These are phyloP conservation scores for Diadromus collaris DNA, from an alignment of 2,888 invertebrate genomes.

Conservation along the genomic window DNA sequence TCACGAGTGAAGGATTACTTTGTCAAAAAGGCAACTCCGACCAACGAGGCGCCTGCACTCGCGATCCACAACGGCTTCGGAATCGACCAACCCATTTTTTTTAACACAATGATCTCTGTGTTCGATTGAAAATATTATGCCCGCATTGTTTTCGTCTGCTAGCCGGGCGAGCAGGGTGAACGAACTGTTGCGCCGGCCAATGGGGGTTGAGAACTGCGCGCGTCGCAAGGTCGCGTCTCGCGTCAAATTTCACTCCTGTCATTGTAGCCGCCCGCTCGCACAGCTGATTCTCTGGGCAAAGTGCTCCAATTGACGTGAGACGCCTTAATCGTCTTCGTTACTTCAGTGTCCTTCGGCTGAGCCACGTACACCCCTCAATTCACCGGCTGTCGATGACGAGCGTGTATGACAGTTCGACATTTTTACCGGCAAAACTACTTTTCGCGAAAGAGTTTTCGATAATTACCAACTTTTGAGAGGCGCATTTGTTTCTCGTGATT, in stretches of 20 bases:
- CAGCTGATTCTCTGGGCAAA: conserved; percentile 6
- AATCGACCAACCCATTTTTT: conserved; percentile 68
- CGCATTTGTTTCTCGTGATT: background rate
- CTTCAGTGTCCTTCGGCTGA: background rate
- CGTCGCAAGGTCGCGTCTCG: background rate
- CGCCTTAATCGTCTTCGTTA: background rate
- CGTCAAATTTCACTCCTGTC: background rate
- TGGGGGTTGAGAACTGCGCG: conserved; percentile 35
- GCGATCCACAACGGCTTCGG: conserved; percentile 81
- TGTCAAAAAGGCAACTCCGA: conserved; percentile 82
- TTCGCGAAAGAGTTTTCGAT: background rate
- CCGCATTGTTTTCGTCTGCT: conserved; percentile 26
- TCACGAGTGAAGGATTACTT: conserved; percentile 80
- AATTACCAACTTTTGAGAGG: background rate
- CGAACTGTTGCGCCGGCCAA: background rate
- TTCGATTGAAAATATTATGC: conserved; percentile 4
- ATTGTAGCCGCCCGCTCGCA: background rate
- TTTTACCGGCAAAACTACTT: background rate
- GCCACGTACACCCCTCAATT: background rate
- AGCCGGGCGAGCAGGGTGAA: background rate
- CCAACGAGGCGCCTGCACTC: conserved; percentile 81
- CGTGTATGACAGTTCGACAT: background rate
- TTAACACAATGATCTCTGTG: background rate
- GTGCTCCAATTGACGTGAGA: background rate
- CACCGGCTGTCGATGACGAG: background rate